Conservation (phyloP, 2,113 vertebrate genomes). For the Rhegmatorhina hoffmannsi region DNA sequence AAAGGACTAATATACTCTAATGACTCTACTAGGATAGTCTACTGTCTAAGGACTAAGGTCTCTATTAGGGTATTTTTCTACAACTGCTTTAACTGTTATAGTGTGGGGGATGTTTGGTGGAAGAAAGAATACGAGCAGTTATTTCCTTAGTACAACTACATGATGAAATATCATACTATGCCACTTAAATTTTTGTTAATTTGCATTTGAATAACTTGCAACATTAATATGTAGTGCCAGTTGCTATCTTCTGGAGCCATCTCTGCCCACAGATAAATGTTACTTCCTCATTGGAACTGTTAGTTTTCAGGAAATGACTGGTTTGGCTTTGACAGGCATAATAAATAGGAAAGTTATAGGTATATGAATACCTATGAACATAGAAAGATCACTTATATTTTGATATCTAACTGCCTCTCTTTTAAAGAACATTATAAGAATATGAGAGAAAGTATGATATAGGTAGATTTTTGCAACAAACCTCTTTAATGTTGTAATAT, state of each 20-base stretch:
- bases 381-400: neutral
- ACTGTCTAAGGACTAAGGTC: too few species aligned
- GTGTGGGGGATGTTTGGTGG: neutral
- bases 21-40: neutral
- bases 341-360: neutral
- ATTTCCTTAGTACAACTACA: neutral
- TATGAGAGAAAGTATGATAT: neutral
- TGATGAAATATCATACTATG: neutral
- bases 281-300: neutral
- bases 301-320: neutral
- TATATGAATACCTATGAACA: accelerated
- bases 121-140: neutral
- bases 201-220: neutral
- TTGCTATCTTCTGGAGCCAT: neutral
- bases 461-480: neutral
- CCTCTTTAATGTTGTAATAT: neutral
- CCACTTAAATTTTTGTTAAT: neutral
- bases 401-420: neutral
- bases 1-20: neutral
- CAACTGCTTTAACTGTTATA: neutral
- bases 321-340: neutral
- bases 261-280: neutral
- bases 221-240: neutral
- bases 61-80: neutral
- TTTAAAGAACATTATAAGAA: neutral